A percentile compares a stretch with the other conserved stretches of the same genome.
Evolutionary conservation across 2,113 vertebrate species (phyloP).

Genomic region (Albula glossodonta): DNA sequence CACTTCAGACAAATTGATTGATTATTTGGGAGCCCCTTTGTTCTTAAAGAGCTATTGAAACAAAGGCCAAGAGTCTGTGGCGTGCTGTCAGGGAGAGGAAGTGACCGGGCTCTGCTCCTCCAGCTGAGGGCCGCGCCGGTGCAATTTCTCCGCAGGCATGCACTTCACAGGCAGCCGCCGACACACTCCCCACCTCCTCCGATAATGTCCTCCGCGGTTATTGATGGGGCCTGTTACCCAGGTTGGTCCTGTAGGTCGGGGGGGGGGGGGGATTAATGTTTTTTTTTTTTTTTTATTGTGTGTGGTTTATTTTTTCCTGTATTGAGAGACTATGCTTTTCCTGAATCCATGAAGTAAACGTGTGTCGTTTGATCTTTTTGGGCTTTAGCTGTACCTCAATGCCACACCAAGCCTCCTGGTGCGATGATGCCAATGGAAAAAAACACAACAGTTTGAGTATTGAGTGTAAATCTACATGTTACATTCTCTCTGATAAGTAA

Average conservation of each 20-base stretch:
- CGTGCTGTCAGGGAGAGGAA: conserved; percentile 69
- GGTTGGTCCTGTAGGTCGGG: conserved; percentile 31
- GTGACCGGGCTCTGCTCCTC: conserved; percentile 70
- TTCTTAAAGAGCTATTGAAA: conserved; percentile 49
- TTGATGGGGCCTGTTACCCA: conserved; percentile 43
- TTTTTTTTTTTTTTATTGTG: background rate
- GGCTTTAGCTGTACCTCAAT: background rate
- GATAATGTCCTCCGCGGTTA: conserved; percentile 24
- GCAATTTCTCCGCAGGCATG: conserved; percentile 40
- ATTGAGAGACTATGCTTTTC: conserved; percentile 24
- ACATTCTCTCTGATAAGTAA: background rate
- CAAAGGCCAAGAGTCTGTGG: conserved; percentile 49
- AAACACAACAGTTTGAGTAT: background rate
- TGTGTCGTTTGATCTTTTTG: background rate
- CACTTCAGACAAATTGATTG: conserved; percentile 45
- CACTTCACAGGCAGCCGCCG: conserved; percentile 22
- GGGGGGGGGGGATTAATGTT: conserved; percentile 41
- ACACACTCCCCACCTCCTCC: background rate
- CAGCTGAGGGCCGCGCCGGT: conserved; percentile 36
- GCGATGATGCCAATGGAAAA: too few species aligned
- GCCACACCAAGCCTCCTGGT: background rate
- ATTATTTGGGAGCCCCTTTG: conserved; percentile 48
- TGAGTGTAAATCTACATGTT: background rate
- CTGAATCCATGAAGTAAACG: background rate
- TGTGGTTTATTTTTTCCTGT: conserved; percentile 36